A percentile compares a stretch with the other conserved stretches of the same genome.
These are phyloP conservation scores for Charanyca ferruginea DNA, from an alignment of 2,888 invertebrate genomes.

Conservation along the genomic window DNA sequence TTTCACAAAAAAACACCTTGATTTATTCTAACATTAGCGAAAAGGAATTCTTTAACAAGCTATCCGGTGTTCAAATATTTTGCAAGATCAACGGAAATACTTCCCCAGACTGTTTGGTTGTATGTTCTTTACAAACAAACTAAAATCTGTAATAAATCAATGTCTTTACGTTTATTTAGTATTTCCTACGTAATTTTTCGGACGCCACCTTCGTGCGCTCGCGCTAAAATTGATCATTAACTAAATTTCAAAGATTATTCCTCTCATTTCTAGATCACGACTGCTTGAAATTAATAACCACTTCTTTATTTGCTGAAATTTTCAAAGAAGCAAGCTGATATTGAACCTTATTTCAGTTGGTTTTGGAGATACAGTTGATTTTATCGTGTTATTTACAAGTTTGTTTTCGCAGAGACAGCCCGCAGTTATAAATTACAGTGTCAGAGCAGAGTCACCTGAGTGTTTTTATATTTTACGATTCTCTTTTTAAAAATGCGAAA, in stretches of 20 bases:
- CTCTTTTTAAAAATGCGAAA: constrained; percentile 74
- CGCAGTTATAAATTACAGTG: constrained; percentile 77
- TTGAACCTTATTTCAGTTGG: constrained; percentile 4
- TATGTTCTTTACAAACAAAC: constrained; percentile 65
- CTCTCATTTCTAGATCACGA: constrained; percentile 71
- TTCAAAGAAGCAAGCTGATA: not conserved
- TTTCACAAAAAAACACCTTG: constrained; percentile 34
- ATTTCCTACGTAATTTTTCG: constrained; percentile 64
- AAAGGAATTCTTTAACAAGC: constrained; percentile 59
- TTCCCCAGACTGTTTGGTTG: constrained; percentile 50
- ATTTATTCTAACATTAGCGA: constrained; percentile 60
- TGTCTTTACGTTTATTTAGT: constrained; percentile 68
- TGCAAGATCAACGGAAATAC: constrained; percentile 57
- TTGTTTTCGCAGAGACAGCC: constrained; percentile 59
- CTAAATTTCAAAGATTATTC: constrained; percentile 74
- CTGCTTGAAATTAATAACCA: constrained; percentile 64
- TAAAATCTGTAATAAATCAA: constrained; percentile 70
- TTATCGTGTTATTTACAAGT: constrained; percentile 15
- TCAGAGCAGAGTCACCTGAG: constrained; percentile 80
- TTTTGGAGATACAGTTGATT: not conserved
- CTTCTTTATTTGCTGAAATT: constrained; percentile 20
- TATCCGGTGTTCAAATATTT: constrained; percentile 61
- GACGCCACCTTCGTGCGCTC: constrained; percentile 61
- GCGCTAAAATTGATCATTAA: constrained; percentile 71
- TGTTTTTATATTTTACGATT: constrained; percentile 77